Evolutionary conservation across 92 coral and sea anemone genomes (phyloP).

Genomic region (Porites cylindrica): DNA sequence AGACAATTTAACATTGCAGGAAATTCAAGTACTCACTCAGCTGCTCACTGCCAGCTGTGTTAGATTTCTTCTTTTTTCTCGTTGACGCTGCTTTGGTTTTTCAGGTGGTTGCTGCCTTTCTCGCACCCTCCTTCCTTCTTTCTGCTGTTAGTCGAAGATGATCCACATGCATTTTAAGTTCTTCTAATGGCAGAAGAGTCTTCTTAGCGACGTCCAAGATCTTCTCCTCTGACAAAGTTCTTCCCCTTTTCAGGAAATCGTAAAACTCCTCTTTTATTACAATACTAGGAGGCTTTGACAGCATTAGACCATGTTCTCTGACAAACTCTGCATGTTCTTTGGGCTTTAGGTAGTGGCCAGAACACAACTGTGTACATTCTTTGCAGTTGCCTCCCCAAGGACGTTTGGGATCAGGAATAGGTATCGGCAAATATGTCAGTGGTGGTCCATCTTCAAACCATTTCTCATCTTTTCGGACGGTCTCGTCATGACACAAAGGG

Average conservation of each 20-base stretch:
- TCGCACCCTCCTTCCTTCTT: conserved; percentile 31
- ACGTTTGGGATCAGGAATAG: conserved; percentile 68
- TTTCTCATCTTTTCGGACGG: conserved; percentile 28
- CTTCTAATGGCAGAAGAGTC: conserved; percentile 53
- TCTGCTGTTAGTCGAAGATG: conserved; percentile 18
- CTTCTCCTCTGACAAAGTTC: conserved; percentile 16
- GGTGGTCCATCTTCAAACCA: conserved; percentile 68
- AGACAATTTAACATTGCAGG: conserved; percentile 16
- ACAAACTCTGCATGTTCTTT: conserved; percentile 38
- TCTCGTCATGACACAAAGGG: conserved; percentile 49
- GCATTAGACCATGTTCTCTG: background rate
- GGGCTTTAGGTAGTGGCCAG: conserved; percentile 52
- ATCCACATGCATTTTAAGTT: conserved; percentile 59
- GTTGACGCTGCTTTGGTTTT: background rate
- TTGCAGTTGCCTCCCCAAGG: conserved; percentile 28
- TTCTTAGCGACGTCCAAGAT: conserved; percentile 39
- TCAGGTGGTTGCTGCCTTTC: conserved; percentile 20
- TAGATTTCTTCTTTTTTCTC: background rate
- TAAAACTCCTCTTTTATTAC: conserved; percentile 55
- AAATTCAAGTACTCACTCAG: conserved; percentile 29
- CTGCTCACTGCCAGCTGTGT: too few species aligned
- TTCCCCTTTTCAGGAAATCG: conserved; percentile 37
- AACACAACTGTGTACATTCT: conserved; percentile 23
- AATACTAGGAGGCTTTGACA: conserved; percentile 45
- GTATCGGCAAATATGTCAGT: conserved; percentile 47